These are phyloP conservation scores for Spinus pinus DNA, from an alignment of 2,797 vertebrate genomes.

Conservation along the genomic window DNA sequence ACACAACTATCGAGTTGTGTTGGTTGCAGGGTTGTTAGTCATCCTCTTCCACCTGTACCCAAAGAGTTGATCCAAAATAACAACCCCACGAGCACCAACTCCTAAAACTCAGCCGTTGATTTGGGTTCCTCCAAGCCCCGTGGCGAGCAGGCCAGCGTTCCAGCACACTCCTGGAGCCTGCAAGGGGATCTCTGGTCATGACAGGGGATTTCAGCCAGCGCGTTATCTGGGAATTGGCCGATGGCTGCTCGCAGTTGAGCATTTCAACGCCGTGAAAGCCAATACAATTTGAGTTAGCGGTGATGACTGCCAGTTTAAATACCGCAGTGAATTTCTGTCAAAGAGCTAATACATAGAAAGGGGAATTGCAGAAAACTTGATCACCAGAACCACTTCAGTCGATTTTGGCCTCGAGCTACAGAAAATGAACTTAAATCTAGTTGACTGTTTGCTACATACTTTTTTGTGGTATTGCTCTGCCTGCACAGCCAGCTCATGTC, in stretches of 20 bases:
- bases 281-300: constrained; percentile 83
- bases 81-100: fast-evolving
- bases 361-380: constrained; percentile 81
- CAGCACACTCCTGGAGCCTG: background rate
- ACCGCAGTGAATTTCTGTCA: constrained; percentile 80
- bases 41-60: background rate
- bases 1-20: fast-evolving
- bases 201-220: constrained; percentile 74
- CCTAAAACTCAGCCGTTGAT: background rate
- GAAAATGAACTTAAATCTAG: constrained; percentile 82
- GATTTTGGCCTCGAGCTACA: constrained; percentile 80
- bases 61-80: background rate
- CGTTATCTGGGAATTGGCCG: constrained; percentile 76
- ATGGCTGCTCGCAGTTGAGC: constrained; percentile 77
- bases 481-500: background rate
- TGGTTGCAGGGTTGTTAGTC: background rate
- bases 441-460: constrained; percentile 71
- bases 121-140: background rate
- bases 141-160: fast-evolving
- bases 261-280: constrained; percentile 78
- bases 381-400: constrained; percentile 76
- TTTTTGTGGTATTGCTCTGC: constrained; percentile 70
- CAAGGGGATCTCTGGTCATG: constrained; percentile 67
- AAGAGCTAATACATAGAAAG: constrained; percentile 71
- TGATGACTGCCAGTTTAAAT: constrained; percentile 83